Conservation (phyloP, 35 echinoderm and acorn worm genomes). For the Stichopus chloronotus region DNA sequence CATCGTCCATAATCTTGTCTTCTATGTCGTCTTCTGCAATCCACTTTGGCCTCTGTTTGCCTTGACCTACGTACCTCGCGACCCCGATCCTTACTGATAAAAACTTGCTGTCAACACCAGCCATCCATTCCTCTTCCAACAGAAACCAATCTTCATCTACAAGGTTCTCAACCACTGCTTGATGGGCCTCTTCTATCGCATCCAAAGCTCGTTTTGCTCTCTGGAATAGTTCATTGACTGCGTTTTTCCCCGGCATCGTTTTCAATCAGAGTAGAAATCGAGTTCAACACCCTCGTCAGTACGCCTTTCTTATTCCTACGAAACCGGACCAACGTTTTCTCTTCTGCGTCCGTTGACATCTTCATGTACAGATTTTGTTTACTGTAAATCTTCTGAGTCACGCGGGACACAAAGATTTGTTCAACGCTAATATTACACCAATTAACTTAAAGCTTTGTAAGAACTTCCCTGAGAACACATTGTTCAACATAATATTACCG, state of each 20-base stretch:
- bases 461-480: too few species aligned
- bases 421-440: too few species aligned
- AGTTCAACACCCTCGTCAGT: conserved; percentile 16
- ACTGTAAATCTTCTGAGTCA: background rate
- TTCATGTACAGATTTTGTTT: background rate
- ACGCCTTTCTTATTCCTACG: conserved; percentile 39
- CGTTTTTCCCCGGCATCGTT: conserved; percentile 10
- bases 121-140: conserved; percentile 37
- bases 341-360: background rate
- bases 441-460: too few species aligned
- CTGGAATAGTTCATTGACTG: background rate
- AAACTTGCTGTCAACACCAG: conserved; percentile 11
- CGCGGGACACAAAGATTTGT: background rate
- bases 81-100: conserved; percentile 16
- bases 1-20: background rate
- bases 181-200: conserved; percentile 14
- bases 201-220: background rate
- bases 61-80: background rate
- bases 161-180: background rate
- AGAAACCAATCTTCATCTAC: conserved; percentile 5
- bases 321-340: background rate
- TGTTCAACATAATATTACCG: too few species aligned
- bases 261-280: background rate
- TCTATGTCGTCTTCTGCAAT: background rate
- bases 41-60: too few species aligned